Percentiles rank a stretch among this genome's conserved stretches.
Evolutionary conservation across 2,888 invertebrate species (phyloP).

Genomic region (Zygaena filipendulae): DNA sequence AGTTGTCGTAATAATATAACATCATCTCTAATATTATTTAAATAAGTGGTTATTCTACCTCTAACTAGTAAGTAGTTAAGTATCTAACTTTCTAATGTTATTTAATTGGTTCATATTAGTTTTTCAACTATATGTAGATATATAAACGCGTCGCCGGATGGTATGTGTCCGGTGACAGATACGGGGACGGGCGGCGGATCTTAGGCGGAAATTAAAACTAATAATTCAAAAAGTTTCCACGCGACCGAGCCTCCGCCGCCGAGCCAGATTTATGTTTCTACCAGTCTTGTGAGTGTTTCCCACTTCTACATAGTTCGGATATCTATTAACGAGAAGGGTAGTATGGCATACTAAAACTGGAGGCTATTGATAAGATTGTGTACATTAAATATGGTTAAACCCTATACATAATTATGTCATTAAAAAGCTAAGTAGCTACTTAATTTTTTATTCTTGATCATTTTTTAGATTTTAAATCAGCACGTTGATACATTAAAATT

Average conservation of each 20-base stretch:
- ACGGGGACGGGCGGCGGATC: constrained; percentile 58
- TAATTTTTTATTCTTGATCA: too few species aligned
- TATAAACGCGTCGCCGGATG: constrained; percentile 23
- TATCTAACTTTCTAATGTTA: too few species aligned
- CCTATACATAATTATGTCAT: too few species aligned
- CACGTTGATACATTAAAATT: too few species aligned
- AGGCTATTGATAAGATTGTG: background rate
- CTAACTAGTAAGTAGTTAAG: too few species aligned
- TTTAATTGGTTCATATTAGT: background rate
- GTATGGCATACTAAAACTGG: constrained; percentile 3
- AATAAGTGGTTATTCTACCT: too few species aligned
- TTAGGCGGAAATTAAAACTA: constrained; percentile 71
- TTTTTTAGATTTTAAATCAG: too few species aligned
- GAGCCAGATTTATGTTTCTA: constrained; percentile 58
- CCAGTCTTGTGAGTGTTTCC: constrained; percentile 58
- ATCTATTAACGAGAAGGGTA: constrained; percentile 20
- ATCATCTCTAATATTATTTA: too few species aligned
- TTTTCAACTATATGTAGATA: constrained; percentile 1
- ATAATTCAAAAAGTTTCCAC: constrained; percentile 70
- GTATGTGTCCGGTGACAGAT: constrained; percentile 56
- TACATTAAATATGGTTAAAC: background rate
- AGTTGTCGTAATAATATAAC: too few species aligned
- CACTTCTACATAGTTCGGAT: constrained; percentile 21
- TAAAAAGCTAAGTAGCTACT: too few species aligned
- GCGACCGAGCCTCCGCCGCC: constrained; percentile 61